Evolutionary conservation across 2,888 invertebrate genomes (phyloP), one percentile per base, ranked within the genome.

Genomic region (Orchesella flavescens): DNA sequence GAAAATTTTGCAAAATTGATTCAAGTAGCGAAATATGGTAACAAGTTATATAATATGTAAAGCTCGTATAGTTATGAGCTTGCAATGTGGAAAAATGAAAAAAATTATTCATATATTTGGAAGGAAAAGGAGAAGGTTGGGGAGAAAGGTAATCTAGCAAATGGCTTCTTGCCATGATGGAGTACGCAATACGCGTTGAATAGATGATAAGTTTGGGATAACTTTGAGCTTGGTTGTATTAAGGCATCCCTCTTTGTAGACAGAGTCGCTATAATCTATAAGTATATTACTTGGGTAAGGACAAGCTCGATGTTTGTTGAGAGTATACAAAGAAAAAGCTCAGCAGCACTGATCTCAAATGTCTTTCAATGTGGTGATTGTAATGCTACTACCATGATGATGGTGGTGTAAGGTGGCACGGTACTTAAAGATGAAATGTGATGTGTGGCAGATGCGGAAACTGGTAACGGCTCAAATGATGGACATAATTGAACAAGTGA

Each of bases 391-490:
- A n/a, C n/a, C n/a, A n/a, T n/a, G n/a, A n/a, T 7, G 19, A 43
- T 61, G 73, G 73, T 43, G 59, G 61, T 34, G 61, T 3, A 57
- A 59, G 57, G n/a, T 44, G 21, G 44, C 19, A 59, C 49, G 46
- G 49, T 57, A 57, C 72, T 79, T 68, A 78, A 81, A 69, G 49
- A 24, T 81, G 69, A 74, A 74, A 81, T 74, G 68, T 82, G 75
- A 74, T 75, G 68, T 82, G 82, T 82, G 82, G 12, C 88, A 90
- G 91, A 89, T 89, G 85, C 89, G 91, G 66, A 87, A 88, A 19
- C 87, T 89, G 69, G 89, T 90, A 24, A 89, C 89, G 66, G 84
- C 86, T 63, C 88, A 89, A 59, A 88, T 91, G 85, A 88, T 88
- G 84, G 87, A 88, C 19, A 89, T 91, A 49, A 88, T 90, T 19